These are phyloP conservation scores for Papilio protenor DNA, from an alignment of 2,888 invertebrate genomes.

Conservation along the genomic window DNA sequence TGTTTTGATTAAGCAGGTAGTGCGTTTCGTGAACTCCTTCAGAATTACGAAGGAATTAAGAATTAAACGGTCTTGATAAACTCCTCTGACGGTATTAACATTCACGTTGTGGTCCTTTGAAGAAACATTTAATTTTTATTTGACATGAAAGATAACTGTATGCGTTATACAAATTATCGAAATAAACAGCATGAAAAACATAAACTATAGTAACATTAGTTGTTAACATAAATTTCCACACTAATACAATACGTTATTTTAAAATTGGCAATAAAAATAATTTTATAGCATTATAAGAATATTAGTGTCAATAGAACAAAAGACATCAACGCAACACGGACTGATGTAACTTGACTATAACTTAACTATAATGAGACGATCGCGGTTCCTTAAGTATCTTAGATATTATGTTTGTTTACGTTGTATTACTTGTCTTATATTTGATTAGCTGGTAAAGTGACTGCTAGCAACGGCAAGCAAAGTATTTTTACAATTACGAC, in stretches of 20 bases:
- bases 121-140: no score
- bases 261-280: constrained; percentile 7
- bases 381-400: constrained; percentile 33
- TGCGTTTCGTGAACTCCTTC: not conserved
- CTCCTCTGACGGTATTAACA: no score
- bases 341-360: constrained; percentile 26
- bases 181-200: not conserved
- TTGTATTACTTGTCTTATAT: not conserved
- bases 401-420: not conserved
- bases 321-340: constrained; percentile 43
- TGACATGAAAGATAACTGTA: no score
- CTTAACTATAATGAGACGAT: constrained; percentile 30
- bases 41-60: not conserved
- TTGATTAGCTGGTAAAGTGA: not conserved
- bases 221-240: not conserved
- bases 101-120: no score
- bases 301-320: constrained; percentile 42
- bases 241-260: not conserved
- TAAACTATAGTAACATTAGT: not conserved
- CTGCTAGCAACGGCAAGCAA: no score
- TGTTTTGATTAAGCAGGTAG: not conserved
- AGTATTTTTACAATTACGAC: no score
- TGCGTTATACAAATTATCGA: no score
- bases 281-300: constrained; percentile 32
- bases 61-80: not conserved